Evolutionary conservation across 2,888 invertebrate genomes (phyloP).

Genomic region (Tillus elongatus): DNA sequence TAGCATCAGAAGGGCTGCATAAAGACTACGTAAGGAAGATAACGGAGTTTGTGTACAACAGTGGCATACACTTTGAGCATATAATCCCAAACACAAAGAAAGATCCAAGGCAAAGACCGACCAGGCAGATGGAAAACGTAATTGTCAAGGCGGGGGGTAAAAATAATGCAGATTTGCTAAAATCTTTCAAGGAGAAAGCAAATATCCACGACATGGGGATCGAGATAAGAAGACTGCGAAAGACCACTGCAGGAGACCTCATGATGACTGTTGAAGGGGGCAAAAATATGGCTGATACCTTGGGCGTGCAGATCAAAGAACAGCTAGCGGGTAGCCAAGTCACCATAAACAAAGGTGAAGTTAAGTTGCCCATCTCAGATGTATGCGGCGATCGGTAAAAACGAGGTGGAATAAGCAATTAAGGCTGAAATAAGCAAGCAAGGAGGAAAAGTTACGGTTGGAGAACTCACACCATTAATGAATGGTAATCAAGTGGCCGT

Average conservation of each 20-base stretch:
- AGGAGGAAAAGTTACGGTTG: not conserved
- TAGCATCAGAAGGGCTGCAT: no score
- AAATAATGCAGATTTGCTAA: not conserved
- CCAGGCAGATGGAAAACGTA: not conserved
- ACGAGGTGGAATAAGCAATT: not conserved
- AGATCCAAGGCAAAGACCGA: no score
- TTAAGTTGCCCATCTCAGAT: not conserved
- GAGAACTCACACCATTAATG: not conserved
- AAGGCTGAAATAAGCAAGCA: not conserved
- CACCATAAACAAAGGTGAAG: not conserved
- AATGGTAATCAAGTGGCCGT: not conserved
- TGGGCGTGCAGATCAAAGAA: not conserved
- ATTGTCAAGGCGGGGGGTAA: not conserved
- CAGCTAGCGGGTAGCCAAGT: not conserved
- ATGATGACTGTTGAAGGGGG: not conserved
- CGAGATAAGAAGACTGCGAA: not conserved
- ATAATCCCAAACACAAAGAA: no score
- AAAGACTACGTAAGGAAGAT: no score
- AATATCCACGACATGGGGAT: not conserved
- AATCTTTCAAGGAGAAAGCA: not conserved
- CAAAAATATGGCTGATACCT: not conserved
- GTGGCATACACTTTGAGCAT: no score
- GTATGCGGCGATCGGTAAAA: not conserved
- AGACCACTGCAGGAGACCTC: not conserved
- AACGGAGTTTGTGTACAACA: no score